A percentile compares a stretch with the other conserved stretches of the same genome.
These are phyloP conservation scores for Coreoperca whiteheadi DNA, from an alignment of 2,113 vertebrate genomes.

Conservation along the genomic window DNA sequence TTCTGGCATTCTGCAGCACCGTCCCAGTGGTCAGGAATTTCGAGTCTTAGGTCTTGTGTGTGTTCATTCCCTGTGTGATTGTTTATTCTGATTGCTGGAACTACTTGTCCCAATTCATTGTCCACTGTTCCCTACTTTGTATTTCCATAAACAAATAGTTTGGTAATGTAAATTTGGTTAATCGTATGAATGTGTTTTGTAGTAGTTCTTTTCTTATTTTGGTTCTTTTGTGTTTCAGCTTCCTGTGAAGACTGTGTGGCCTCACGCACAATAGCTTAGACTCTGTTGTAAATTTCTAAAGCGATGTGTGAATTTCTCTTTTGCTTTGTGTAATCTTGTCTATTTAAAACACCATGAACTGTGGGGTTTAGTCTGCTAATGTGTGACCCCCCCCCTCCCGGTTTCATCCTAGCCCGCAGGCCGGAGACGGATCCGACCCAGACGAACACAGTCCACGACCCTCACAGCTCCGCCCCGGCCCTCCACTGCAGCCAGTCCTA, in stretches of 20 bases:
- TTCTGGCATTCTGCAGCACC: slow-evolving; percentile 36
- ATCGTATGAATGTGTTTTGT: background rate
- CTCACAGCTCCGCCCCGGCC: slow-evolving; percentile 52
- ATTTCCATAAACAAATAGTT: background rate
- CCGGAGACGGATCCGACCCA: slow-evolving; percentile 52
- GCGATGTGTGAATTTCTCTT: background rate
- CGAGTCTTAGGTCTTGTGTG: slow-evolving; percentile 15
- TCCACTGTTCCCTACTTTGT: background rate
- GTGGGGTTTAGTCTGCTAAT: background rate
- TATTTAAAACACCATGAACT: slow-evolving; percentile 3
- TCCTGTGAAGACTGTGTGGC: background rate
- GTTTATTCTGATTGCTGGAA: background rate
- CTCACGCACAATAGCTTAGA: slow-evolving; percentile 9
- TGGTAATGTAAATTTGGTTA: background rate
- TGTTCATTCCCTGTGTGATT: slow-evolving; percentile 8
- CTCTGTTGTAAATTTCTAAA: slow-evolving; percentile 11
- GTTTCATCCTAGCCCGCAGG: slow-evolving; percentile 43
- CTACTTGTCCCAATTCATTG: background rate
- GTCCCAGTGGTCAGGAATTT: slow-evolving; percentile 45
- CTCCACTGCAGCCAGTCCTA: slow-evolving; percentile 76
- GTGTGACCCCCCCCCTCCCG: slow-evolving; percentile 1
- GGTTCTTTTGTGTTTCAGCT: background rate
- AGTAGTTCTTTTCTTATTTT: background rate
- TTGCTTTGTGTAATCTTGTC: background rate
- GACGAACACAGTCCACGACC: slow-evolving; percentile 64